Conservation (phyloP, 2,888 invertebrate species). For the Anodontia alba region DNA sequence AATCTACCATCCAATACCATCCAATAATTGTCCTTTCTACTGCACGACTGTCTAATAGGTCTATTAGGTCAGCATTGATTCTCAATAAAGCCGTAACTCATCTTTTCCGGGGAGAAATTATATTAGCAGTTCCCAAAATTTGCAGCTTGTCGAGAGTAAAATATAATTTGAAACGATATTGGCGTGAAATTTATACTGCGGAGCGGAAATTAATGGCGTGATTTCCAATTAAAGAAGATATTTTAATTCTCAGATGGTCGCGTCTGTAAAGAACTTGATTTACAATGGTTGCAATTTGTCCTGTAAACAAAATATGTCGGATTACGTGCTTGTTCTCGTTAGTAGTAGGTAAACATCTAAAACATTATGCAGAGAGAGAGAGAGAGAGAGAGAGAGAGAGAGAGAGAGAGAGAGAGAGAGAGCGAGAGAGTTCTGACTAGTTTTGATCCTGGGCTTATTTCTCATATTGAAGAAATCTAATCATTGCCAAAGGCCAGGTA, state of each 20-base stretch:
- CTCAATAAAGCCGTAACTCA: conserved; percentile 2
- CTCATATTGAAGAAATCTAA: no score
- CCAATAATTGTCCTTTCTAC: conserved; percentile 9
- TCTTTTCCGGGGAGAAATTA: not conserved
- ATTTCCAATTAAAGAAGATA: not conserved
- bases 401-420: no score
- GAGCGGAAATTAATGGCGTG: not conserved
- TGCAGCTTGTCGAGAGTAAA: not conserved
- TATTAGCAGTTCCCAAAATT: not conserved
- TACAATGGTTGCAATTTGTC: not conserved
- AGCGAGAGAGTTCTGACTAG: no score
- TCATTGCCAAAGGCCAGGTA: no score
- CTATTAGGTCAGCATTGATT: conserved; percentile 5
- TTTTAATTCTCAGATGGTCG: not conserved
- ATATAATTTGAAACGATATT: conserved; percentile 11
- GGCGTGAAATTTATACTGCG: not conserved
- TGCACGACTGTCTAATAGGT: not conserved
- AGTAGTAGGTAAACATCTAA: no score
- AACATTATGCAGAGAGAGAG: no score
- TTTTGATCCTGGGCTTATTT: no score
- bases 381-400: no score
- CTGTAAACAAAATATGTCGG: no score
- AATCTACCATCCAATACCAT: not conserved
- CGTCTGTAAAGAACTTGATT: not conserved
- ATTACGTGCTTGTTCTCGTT: no score